Percentiles rank a stretch among this genome's conserved stretches.
Conservation (phyloP, 2,888 invertebrate genomes). For the Amiota minor region DNA sequence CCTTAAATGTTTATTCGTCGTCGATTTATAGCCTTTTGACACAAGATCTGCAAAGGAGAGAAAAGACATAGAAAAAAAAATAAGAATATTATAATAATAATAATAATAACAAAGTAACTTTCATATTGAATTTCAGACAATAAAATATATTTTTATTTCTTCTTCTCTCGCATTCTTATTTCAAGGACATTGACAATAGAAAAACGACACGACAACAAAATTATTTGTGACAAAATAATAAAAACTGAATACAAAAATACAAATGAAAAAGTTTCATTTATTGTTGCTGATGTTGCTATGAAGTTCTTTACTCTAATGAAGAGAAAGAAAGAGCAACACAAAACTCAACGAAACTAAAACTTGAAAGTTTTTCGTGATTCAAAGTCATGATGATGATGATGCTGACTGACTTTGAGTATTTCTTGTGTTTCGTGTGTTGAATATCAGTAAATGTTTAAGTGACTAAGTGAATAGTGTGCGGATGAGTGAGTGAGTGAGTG, state of each 20-base stretch:
- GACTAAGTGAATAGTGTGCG: not conserved
- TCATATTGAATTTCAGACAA: not conserved
- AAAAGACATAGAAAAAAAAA: slow-evolving; percentile 47
- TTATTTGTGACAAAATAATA: slow-evolving; percentile 19
- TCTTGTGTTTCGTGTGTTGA: not conserved
- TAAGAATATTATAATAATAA: slow-evolving; percentile 36
- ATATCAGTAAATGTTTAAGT: not conserved
- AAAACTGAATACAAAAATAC: not conserved
- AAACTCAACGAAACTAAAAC: not conserved
- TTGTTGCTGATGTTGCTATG: slow-evolving; percentile 5
- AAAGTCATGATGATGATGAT: slow-evolving; percentile 56
- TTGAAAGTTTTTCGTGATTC: slow-evolving; percentile 28
- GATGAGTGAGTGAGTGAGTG: not conserved
- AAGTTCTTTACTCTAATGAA: slow-evolving; percentile 44
- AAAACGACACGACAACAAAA: not conserved
- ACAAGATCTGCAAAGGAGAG: slow-evolving; percentile 44
- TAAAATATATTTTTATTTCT: slow-evolving; percentile 50
- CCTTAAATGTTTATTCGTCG: slow-evolving; percentile 38
- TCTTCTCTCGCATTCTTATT: slow-evolving; percentile 32
- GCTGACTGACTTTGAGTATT: slow-evolving; percentile 41
- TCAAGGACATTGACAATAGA: slow-evolving; percentile 3
- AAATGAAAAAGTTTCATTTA: slow-evolving; percentile 35
- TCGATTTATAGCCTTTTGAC: slow-evolving; percentile 34
- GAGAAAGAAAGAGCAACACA: not conserved
- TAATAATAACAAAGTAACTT: slow-evolving; percentile 44